Conservation (phyloP, 2,888 invertebrate species). For the Trissoscelio sp. region DNA sequence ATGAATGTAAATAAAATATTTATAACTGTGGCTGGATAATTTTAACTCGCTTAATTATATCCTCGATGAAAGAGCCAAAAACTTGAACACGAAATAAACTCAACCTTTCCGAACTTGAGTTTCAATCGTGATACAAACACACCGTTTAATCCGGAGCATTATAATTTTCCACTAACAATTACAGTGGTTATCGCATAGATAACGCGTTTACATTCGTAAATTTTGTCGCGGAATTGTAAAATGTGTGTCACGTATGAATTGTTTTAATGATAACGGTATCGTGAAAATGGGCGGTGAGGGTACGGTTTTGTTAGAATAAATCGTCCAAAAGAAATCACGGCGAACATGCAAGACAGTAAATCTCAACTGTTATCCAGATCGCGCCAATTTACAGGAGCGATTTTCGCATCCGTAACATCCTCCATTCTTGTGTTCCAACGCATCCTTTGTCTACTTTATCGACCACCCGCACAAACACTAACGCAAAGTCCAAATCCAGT, state of each 20-base stretch:
- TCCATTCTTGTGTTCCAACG: slow-evolving; percentile 62
- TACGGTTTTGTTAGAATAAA: slow-evolving; percentile 54
- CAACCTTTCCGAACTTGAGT: slow-evolving; percentile 19
- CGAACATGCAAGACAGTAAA: slow-evolving; percentile 62
- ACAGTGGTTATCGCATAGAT: slow-evolving; percentile 43
- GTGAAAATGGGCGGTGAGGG: slow-evolving; percentile 46
- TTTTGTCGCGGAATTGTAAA: slow-evolving; percentile 39
- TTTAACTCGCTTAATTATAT: slow-evolving; percentile 17
- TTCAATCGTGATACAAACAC: slow-evolving; percentile 22
- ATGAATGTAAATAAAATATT: slow-evolving; percentile 2
- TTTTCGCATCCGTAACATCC: slow-evolving; percentile 67
- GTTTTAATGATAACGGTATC: slow-evolving; percentile 54
- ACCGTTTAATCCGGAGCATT: slow-evolving; percentile 34
- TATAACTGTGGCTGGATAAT: neutral
- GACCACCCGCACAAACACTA: slow-evolving; percentile 62
- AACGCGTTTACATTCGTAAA: slow-evolving; percentile 54
- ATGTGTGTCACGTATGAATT: slow-evolving; percentile 60
- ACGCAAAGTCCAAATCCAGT: slow-evolving; percentile 50
- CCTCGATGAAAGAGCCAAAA: neutral
- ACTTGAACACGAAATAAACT: slow-evolving; percentile 4
- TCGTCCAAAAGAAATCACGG: slow-evolving; percentile 54
- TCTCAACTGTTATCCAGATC: slow-evolving; percentile 67
- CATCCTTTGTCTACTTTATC: slow-evolving; percentile 69
- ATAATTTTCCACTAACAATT: slow-evolving; percentile 51
- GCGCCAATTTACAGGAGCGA: slow-evolving; percentile 67